Conservation (phyloP, 1,140 invertebrate genomes). For the Drosophila burlai region DNA sequence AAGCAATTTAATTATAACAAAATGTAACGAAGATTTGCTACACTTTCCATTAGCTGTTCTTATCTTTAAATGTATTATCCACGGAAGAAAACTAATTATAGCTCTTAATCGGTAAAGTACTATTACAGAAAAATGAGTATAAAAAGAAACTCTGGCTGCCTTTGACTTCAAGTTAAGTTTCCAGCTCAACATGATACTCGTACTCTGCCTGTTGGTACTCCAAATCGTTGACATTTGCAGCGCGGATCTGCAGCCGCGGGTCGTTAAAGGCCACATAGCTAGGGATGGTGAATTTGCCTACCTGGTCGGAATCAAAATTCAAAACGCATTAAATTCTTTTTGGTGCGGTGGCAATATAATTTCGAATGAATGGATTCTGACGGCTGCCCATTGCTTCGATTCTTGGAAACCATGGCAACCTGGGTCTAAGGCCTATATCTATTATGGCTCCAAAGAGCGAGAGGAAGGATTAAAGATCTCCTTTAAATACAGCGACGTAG, state of each 20-base stretch:
- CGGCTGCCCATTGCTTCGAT: neutral
- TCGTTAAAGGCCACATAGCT: neutral
- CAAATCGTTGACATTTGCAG: neutral
- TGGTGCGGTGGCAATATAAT: neutral
- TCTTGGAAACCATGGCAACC: too few species aligned
- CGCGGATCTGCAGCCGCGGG: neutral
- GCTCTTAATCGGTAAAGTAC: neutral
- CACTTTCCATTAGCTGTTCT: neutral
- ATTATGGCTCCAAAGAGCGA: neutral
- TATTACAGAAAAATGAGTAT: neutral
- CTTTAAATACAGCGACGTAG: neutral
- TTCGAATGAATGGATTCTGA: neutral
- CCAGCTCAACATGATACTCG: neutral
- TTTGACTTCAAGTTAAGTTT: neutral
- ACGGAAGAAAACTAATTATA: neutral
- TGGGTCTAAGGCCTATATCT: neutral
- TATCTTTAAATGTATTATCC: neutral
- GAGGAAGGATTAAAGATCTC: neutral
- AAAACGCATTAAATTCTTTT: fast-evolving
- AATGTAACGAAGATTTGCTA: neutral
- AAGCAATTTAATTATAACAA: neutral
- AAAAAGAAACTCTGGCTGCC: neutral
- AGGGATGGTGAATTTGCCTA: neutral
- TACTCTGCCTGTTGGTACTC: neutral
- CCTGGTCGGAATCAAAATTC: neutral